These are phyloP conservation scores for Lithosia quadra DNA, from an alignment of 2,888 invertebrate genomes.

Conservation along the genomic window DNA sequence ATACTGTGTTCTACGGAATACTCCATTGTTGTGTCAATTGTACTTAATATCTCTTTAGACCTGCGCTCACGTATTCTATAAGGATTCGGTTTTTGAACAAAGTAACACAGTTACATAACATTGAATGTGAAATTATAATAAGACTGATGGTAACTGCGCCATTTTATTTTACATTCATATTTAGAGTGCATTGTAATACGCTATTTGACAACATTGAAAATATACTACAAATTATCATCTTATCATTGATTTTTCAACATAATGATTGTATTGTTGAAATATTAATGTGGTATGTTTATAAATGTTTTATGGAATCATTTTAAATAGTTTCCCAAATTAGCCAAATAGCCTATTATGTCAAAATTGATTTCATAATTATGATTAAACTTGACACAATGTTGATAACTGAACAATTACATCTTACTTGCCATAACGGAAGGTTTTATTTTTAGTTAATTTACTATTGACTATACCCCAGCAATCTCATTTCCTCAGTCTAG, in stretches of 20 bases:
- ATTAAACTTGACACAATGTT: constrained; percentile 41
- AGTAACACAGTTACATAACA: constrained; percentile 46
- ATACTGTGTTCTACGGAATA: constrained; percentile 31
- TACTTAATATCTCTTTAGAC: constrained; percentile 62
- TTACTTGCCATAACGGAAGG: constrained; percentile 64
- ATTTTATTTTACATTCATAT: constrained; percentile 34
- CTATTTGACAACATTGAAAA: too few relatives aligned
- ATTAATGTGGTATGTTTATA: too few relatives aligned
- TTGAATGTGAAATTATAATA: constrained; percentile 56
- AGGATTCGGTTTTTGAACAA: constrained; percentile 56
- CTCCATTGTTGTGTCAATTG: constrained; percentile 50
- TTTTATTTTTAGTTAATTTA: constrained; percentile 54
- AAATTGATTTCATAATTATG: constrained; percentile 28
- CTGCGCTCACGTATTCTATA: constrained; percentile 51
- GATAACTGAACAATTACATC: constrained; percentile 56
- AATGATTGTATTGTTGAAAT: too few relatives aligned
- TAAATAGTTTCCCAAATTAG: too few relatives aligned
- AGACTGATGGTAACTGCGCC: constrained; percentile 64
- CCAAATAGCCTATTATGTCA: too few relatives aligned
- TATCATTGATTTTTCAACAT: too few relatives aligned
- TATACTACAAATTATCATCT: too few relatives aligned
- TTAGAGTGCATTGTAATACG: constrained; percentile 8
- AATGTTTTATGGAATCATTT: too few relatives aligned
- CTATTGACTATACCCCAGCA: constrained; percentile 44
- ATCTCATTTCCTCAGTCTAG: constrained; percentile 65